Percentiles rank a stretch among this genome's conserved stretches.
Conservation (phyloP, 1,140 invertebrate species). For the Drosophila equinoxialis region DNA sequence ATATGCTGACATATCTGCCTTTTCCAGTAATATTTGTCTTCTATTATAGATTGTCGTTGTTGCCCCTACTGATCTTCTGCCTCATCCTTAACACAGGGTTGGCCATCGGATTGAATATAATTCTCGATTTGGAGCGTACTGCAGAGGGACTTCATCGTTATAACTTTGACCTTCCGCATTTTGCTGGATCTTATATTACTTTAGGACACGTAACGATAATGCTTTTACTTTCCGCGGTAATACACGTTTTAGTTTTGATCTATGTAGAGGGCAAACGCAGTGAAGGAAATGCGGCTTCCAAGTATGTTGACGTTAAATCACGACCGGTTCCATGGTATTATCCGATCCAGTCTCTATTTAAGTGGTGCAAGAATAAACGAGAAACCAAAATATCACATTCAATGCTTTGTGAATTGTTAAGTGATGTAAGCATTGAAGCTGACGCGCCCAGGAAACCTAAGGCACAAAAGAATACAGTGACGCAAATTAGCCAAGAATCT, state of each 20-base stretch:
- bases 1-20: not conserved
- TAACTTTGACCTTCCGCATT: conserved; percentile 86
- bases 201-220: conserved; percentile 86
- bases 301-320: not conserved
- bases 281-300: not conserved
- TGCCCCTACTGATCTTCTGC: conserved; percentile 20
- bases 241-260: conserved; percentile 1
- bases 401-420: not conserved
- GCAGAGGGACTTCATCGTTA: conserved; percentile 85
- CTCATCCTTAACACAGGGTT: conserved; percentile 88
- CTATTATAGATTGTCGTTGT: conserved; percentile 10
- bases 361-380: not conserved
- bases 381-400: not conserved
- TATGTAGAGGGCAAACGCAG: conserved; percentile 12
- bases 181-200: conserved; percentile 88
- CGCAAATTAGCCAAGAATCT: not conserved
- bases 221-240: conserved; percentile 85
- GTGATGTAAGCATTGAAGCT: not conserved
- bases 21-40: conserved; percentile 79
- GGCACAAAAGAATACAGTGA: not conserved
- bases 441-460: not conserved
- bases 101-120: conserved; percentile 88
- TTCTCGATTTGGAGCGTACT: conserved; percentile 87
- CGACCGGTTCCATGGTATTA: conserved; percentile 19
- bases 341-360: not conserved